Evolutionary conservation across 2,797 vertebrate species (phyloP), one percentile per base, ranked within the genome.

Genomic region (Enteromius fasciolatus): DNA sequence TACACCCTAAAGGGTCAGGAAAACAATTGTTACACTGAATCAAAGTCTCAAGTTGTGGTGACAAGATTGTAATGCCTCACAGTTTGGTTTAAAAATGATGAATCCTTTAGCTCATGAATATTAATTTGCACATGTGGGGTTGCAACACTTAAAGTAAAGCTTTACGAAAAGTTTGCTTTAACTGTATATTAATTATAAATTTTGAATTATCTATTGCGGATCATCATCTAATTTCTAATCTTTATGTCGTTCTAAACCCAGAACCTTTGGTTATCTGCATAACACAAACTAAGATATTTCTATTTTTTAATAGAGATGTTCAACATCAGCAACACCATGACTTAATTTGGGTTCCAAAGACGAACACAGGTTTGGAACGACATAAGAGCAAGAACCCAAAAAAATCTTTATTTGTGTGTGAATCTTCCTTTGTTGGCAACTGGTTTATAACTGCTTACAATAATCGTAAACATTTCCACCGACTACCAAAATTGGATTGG

Each of bases 1-100:
- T 18, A 93, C 85, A 83, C 92, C 93, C 97, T 99, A 87, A 86
- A 41, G n/a, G 9, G 10, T 14, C 4, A 64, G 15, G 4, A 18
- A 39, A 28, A 66, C 1, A 52, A 52, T 10, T 39, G 1, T 78
- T 44, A 61, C 6, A 63, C 11, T 9, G 14, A 14, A 46, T 11
- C 33, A 9, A 33, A 15, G 33, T 18, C 4, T 18, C 18, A 33
- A n/a, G 9, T 10, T 50, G 17, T 9, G 23, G 9, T 48, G 15
- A 70, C 23, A 70, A 48, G 23, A 8, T 46, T 15, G 12, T 61
- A 61, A 61, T 7, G 5, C 12, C 23, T 28, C 25, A 28, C 8
- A 41, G 23, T 28, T 61, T 61, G 12, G 23, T 28, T 59, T 59
- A 59, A 59, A 36, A 59, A 25, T 57, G 11, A 57, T 0, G 1